phyloP scores from a whole-genome alignment of 2,797 vertebrate genomes.

The Anolis apletophallus region DNA sequence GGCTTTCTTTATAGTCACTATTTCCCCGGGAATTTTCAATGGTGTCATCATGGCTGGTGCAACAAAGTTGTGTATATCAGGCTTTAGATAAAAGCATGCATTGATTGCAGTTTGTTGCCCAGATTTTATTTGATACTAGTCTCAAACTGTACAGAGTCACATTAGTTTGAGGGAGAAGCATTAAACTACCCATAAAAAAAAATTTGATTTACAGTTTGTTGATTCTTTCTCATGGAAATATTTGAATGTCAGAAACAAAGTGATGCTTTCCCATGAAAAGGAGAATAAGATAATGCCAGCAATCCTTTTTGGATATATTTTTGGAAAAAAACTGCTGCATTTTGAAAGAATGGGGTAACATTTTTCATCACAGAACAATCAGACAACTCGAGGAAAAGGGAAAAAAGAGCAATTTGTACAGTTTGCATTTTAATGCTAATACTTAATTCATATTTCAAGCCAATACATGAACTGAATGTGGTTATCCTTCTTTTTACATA shows the following conservation, averaged over 20 bases:
- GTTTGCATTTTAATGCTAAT: constrained; percentile 4
- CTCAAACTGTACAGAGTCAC: neutral
- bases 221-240: neutral
- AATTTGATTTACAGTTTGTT: constrained; percentile 25
- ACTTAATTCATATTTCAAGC: neutral
- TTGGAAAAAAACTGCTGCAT: neutral
- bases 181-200: constrained; percentile 20
- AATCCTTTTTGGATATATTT: neutral
- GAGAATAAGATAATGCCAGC: neutral
- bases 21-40: constrained; percentile 3
- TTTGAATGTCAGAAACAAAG: constrained; percentile 22
- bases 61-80: constrained; percentile 2
- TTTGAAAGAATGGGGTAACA: neutral
- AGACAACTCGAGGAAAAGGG: neutral
- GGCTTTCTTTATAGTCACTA: neutral
- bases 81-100: constrained; percentile 7
- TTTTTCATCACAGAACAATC: neutral
- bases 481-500: neutral
- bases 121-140: neutral
- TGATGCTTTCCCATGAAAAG: neutral
- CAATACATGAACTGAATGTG: neutral
- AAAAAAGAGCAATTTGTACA: neutral
- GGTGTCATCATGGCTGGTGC: neutral
- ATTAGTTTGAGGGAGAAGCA: constrained; percentile 3
- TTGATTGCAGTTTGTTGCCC: constrained; percentile 16